A percentile compares a stretch with the other conserved stretches of the same genome.
phyloP scores from a whole-genome alignment of 2,797 vertebrate species.

The Rousettus madagascariensis region DNA sequence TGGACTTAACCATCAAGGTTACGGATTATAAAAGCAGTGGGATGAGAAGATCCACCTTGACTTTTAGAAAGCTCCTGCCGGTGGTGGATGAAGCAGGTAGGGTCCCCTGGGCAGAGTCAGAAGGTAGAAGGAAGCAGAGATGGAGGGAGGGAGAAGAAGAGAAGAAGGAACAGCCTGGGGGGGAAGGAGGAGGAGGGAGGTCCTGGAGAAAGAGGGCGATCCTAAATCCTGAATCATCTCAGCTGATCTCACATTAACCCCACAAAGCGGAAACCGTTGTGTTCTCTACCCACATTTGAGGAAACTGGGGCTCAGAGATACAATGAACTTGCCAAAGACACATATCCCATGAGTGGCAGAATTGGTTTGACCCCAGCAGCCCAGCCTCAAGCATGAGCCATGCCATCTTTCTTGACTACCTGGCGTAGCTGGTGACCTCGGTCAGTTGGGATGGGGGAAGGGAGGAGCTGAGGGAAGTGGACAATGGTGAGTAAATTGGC shows the following conservation, averaged over 20 bases:
- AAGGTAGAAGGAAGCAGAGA: neutral
- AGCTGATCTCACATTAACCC: neutral
- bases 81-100: neutral
- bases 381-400: neutral
- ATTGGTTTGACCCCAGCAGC: neutral
- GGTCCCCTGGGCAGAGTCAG: neutral
- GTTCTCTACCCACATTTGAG: too few relatives aligned
- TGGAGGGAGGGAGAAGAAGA: neutral
- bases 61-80: neutral
- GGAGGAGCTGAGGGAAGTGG: too few relatives aligned
- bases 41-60: neutral
- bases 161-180: neutral
- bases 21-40: neutral
- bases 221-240: neutral
- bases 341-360: neutral
- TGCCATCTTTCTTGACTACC: too few relatives aligned
- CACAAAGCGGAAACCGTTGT: too few relatives aligned
- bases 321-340: neutral
- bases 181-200: neutral
- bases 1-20: neutral
- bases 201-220: neutral
- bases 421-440: neutral
- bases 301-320: neutral
- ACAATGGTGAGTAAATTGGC: neutral
- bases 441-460: fast-evolving